These are phyloP conservation scores for Phalera bucephala DNA, from an alignment of 2,888 invertebrate species.

Conservation along the genomic window DNA sequence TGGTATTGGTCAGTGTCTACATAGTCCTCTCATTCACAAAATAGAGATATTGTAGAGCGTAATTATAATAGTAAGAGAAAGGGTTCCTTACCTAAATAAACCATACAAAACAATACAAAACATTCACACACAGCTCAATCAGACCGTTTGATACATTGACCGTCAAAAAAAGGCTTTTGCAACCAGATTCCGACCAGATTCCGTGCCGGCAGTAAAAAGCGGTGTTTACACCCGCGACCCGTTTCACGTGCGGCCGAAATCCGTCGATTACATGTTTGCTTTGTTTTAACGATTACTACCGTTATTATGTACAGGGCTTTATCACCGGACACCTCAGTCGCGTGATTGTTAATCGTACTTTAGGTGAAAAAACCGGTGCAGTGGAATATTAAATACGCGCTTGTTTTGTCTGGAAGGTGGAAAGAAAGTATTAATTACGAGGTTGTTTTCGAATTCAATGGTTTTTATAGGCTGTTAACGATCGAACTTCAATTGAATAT, in stretches of 20 bases:
- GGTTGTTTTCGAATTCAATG: neutral
- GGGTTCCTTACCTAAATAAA: too few species aligned
- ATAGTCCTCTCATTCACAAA: too few species aligned
- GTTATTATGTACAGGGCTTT: neutral
- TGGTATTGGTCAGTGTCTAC: too few species aligned
- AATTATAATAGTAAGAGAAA: too few species aligned
- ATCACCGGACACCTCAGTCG: neutral
- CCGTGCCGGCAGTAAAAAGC: neutral
- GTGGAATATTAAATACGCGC: neutral
- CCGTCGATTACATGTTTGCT: neutral
- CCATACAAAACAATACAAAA: neutral
- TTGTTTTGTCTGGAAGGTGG: neutral
- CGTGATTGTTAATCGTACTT: neutral
- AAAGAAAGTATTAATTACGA: neutral
- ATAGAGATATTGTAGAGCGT: too few species aligned
- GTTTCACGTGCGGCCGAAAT: neutral
- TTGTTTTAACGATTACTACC: neutral
- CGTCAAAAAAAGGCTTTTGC: neutral
- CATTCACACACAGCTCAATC: neutral
- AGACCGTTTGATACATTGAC: neutral
- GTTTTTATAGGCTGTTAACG: neutral
- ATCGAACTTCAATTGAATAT: too few species aligned
- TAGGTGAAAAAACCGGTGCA: neutral
- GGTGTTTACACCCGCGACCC: neutral
- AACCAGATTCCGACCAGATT: neutral